Conservation (phyloP, 1,140 invertebrate species). For the Penaeus japonicus region DNA sequence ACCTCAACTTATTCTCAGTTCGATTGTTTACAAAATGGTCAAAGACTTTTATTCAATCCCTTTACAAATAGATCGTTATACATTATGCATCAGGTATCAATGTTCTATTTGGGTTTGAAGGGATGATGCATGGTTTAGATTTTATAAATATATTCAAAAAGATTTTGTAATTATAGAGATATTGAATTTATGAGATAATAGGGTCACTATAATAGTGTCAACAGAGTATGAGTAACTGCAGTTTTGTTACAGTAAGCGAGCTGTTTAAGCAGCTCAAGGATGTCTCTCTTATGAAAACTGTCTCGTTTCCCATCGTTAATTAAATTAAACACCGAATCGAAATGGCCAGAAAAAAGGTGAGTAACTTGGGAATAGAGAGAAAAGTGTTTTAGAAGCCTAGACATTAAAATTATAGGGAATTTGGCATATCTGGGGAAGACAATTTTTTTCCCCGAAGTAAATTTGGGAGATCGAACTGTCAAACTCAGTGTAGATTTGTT, state of each 20-base stretch:
- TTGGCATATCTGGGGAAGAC: background rate
- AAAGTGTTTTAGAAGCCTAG: background rate
- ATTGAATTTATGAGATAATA: background rate
- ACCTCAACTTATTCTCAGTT: too few relatives aligned
- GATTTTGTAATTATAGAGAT: background rate
- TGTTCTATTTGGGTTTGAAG: too few relatives aligned
- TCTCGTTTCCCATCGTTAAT: background rate
- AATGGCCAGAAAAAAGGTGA: constrained; percentile 19
- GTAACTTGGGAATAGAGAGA: background rate
- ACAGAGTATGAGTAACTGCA: background rate
- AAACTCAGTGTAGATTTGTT: too few relatives aligned
- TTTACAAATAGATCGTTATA: too few relatives aligned
- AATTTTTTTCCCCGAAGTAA: background rate
- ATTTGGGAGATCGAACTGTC: background rate
- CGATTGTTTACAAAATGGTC: too few relatives aligned
- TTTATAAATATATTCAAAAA: too few relatives aligned
- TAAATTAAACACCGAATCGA: background rate
- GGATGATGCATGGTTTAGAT: too few relatives aligned
- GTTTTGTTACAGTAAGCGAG: background rate
- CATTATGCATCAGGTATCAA: too few relatives aligned
- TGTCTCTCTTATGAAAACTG: constrained; percentile 1
- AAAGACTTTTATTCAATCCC: too few relatives aligned
- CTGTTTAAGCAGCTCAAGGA: background rate
- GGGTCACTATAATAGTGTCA: background rate
- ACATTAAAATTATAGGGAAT: background rate